Evolutionary conservation across 1,140 invertebrate genomes (phyloP), one percentile per base, ranked within the genome.

Genomic region (Oryzaephilus surinamensis): DNA sequence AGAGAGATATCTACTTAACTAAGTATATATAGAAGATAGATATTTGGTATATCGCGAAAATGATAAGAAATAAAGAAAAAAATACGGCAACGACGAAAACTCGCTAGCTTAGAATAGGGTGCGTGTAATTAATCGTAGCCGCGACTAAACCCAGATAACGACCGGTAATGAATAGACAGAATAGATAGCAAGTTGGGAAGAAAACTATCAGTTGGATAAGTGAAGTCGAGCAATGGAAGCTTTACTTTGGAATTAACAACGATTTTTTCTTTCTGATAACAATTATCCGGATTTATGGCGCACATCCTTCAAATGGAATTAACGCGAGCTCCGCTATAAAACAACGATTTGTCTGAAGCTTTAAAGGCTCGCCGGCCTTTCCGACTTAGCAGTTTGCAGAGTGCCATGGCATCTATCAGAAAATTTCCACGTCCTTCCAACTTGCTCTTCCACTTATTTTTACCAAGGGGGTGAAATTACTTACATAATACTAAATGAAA

Each of bases 231-330:
- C 23, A n/a, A 10, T 24, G 20, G 37, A 44, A 18, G 37, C 36
- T 29, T 29, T 30, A 42, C 36, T 41, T 44, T 31, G 50, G 45
- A 54, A 51, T 54, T 56, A 56, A 52, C 50, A 50, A 42, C 33
- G 41, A 32, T 51, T 50, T 57, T 42, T 47, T 48, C 46, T 51
- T 51, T 49, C 49, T 54, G 51, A 54, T 54, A 54, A 58, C 54
- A 58, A 56, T 56, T 56, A 56, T 58, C 56, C 52, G 54, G 51
- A 58, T 58, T 58, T 58, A 58, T 58, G 46, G 54, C 40, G 43
- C 44, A 42, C 56, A 58, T 58, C 54, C 48, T 48, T 56, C 56
- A 58, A 54, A 51, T 48, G 50, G 56, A 56, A 58, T 58, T 58
- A 58, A 45, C 54, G 51, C 50, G 36, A 41, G 49, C 46, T 31